These are phyloP conservation scores for Pteria penguin DNA, from an alignment of 2,888 invertebrate genomes.

Conservation along the genomic window DNA sequence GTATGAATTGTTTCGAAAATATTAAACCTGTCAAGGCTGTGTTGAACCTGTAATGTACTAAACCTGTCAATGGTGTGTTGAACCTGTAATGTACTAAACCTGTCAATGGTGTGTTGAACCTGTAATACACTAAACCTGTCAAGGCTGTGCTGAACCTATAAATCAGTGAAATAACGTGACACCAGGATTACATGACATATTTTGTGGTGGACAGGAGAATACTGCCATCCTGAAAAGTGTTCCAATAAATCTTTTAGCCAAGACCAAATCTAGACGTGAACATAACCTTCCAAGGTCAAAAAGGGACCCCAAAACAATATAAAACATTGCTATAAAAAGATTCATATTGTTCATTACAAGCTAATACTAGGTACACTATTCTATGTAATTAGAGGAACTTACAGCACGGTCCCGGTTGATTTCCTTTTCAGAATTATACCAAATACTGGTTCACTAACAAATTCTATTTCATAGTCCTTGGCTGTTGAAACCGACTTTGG, in stretches of 20 bases:
- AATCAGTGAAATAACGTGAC: neutral
- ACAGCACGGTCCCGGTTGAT: slow-evolving; percentile 17
- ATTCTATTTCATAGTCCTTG: neutral
- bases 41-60: slow-evolving; percentile 59
- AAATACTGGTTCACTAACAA: slow-evolving; percentile 6
- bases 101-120: slow-evolving; percentile 59
- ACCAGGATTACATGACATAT: neutral
- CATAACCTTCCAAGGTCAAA: too few species aligned
- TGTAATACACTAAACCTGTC: slow-evolving; percentile 53
- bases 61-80: slow-evolving; percentile 56
- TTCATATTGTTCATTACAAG: too few species aligned
- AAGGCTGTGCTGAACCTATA: slow-evolving; percentile 61
- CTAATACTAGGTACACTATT: too few species aligned
- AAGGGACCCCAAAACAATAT: too few species aligned
- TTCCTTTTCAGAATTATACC: slow-evolving; percentile 13
- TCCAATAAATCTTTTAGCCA: too few species aligned
- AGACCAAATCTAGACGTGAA: too few species aligned
- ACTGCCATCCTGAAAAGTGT: too few species aligned
- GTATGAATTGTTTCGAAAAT: slow-evolving; percentile 67
- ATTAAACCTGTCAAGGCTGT: slow-evolving; percentile 57
- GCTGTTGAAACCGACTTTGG: neutral
- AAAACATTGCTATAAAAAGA: too few species aligned
- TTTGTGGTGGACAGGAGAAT: too few species aligned
- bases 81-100: slow-evolving; percentile 60
- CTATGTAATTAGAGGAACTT: too few species aligned